Base-by-base conservation (phyloP, 2,888 invertebrate species). In the Latrodectus hesperus region DNA sequence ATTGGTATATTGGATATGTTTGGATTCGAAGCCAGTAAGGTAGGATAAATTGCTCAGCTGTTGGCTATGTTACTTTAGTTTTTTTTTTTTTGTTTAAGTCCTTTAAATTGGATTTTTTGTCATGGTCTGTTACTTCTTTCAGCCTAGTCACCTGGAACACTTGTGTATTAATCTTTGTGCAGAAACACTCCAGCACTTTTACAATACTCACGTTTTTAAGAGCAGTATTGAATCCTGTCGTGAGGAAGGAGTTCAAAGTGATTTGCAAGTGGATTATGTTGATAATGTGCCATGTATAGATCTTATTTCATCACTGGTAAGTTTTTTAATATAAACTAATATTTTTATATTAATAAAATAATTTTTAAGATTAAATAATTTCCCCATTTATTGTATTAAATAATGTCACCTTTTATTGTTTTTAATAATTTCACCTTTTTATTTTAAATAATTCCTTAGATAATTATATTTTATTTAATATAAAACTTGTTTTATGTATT, bases 181-280 rank as follows among this genome's bases (percentile, higher is more conserved):
- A 0, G 98, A 98, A 93, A 98, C 98, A 55, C 97, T 98, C 97
- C 98, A 98, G 92, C 98, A 98, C 93, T 98, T 98, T 93, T 98
- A 98, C 94, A 98, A 98, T 93, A 98, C 98, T 80, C 98, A 98
- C 93, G 97, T 98, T 91, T 98, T 98, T 93, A 98, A 98, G 93
- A 96, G 97, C 38, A 96, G 96, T 90, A 96, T 97, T 90, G 98
- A 98, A 93, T 97, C 98, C 80, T 97, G 98, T 91, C 94, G 97
- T 89, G 98, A 98, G 92, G 98, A 98, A 93, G 97, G 97, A 77
- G 97, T 98, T 90, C 94, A 95, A 80, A 96, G 96, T 92, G 97
- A 97, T 91, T 95, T 97, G 51, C 97, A 97, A 92, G 96, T 98
- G 86, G 97, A 97, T 92, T 98, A 98, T 93, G 96, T 97, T 88